These are phyloP conservation scores for Isotomurus palustris DNA, from an alignment of 2,888 invertebrate species.

Conservation along the genomic window DNA sequence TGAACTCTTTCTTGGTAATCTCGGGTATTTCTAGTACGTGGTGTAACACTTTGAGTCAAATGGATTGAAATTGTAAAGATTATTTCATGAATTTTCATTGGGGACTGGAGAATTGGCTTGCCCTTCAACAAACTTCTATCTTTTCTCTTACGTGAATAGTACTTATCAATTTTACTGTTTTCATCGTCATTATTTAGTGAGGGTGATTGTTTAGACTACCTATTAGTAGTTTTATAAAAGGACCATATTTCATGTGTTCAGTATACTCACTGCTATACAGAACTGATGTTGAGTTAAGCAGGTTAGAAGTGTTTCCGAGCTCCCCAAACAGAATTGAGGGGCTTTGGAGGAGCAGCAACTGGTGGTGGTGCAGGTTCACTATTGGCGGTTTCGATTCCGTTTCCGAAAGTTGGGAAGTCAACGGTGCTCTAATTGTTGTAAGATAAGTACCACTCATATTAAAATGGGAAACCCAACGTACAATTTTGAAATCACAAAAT, in stretches of 20 bases:
- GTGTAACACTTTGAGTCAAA: no score
- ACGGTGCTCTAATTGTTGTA: constrained; percentile 43
- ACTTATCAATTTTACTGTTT: no score
- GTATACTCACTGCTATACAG: neutral
- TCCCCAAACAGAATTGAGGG: constrained; percentile 44
- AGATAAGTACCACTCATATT: neutral
- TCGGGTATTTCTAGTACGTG: no score
- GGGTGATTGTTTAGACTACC: no score
- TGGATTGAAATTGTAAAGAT: no score
- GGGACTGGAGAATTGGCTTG: no score
- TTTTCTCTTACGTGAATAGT: no score
- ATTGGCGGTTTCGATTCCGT: constrained; percentile 26
- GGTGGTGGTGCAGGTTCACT: constrained; percentile 15
- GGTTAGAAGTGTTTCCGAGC: constrained; percentile 43
- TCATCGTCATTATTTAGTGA: no score
- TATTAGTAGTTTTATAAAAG: no score
- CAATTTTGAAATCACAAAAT: neutral
- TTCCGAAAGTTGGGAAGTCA: constrained; percentile 44
- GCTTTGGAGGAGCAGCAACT: constrained; percentile 22
- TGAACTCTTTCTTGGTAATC: no score
- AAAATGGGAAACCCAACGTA: neutral
- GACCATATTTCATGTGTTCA: neutral
- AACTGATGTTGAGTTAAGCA: neutral
- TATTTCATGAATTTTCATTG: no score
- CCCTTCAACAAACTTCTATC: no score